These are phyloP conservation scores for Sinocyclocheilus rhinocerous DNA, from an alignment of 2,113 vertebrate genomes.

Conservation along the genomic window DNA sequence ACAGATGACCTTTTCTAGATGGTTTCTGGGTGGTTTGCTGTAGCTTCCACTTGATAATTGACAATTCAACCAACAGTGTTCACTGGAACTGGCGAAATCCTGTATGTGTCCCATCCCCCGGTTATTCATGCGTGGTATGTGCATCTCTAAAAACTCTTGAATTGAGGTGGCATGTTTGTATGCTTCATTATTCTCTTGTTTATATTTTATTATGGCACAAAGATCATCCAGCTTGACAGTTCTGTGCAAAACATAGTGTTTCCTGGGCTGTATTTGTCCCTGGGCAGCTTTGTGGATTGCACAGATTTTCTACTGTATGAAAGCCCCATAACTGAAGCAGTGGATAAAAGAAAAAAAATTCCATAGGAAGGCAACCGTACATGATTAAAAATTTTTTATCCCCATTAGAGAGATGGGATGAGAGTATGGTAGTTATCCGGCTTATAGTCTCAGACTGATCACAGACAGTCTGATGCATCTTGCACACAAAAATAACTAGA, in stretches of 20 bases:
- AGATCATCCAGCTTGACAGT: constrained; percentile 6
- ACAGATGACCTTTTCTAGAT: constrained; percentile 31
- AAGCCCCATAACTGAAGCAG: not conserved
- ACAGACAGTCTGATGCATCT: constrained; percentile 3
- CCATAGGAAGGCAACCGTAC: not conserved
- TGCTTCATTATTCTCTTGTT: not conserved
- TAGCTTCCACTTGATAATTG: constrained; percentile 22
- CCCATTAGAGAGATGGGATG: constrained; percentile 26
- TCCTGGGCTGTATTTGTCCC: not conserved
- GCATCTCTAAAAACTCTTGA: not conserved
- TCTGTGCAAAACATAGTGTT: not conserved
- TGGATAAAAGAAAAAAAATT: constrained; percentile 6
- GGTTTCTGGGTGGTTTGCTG: constrained; percentile 30
- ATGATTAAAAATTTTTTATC: constrained; percentile 24
- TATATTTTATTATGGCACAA: constrained; percentile 4
- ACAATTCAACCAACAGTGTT: constrained; percentile 10
- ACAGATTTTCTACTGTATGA: constrained; percentile 4
- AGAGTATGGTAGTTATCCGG: not conserved
- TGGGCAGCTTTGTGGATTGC: constrained; percentile 4
- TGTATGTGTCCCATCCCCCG: not conserved
- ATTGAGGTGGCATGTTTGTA: not conserved
- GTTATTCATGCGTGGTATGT: not conserved
- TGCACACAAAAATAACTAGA: not conserved
- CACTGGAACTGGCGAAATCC: not conserved
- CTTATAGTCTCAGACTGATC: constrained; percentile 6